Base-by-base conservation (phyloP, 92 coral and sea anemone genomes). In the Pocillopora meandrina region DNA sequence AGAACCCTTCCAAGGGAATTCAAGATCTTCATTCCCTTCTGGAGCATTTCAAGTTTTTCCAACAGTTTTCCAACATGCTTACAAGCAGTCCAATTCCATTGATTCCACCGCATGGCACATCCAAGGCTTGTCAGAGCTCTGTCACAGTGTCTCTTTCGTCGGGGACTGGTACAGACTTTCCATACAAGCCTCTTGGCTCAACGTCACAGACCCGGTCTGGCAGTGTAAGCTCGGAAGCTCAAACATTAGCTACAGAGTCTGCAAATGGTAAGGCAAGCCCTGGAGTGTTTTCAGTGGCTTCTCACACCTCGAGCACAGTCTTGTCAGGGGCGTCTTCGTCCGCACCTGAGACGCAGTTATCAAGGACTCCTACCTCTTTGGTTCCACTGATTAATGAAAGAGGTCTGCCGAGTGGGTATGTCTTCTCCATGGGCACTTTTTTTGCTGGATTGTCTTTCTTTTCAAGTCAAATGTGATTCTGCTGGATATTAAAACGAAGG, bases 321-420 rank as follows among this genome's bases (percentile, higher is more conserved):
- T 78, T 93, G 15, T 85, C 95, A 20, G 87, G 82, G 52, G 92
- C 80, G 36, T 86, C 90, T 21, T 74, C 90, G 6, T 78, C 92
- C 59, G 93, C 49, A n/a, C 82, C 85, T 7, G 93, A 87, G 61
- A 90, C 93, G 65, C 95, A 93, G 84, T 89, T 78, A 61, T 89
- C 91, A 16, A 81, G 85, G 76, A 87, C 96, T 12, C 90, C 89
- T 11, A 92, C 95, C 14, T 90, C 92, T 10, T 65, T 92, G 66
- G 87, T 94, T 14, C 98, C 98, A 2, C 78, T 94, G 74, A 81
- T 94, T 56, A 92, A 94, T 64, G 98, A 94, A 79, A 83, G 98
- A 60, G 98, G 93, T 16, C 90, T 92, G 2, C 98, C 98, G 12
- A 94, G 95, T 88, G 98, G 98, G 98, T 94, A 86, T 71, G 98